Evolutionary conservation across 2,113 vertebrate species (phyloP).

Genomic region (Arenaria interpres): DNA sequence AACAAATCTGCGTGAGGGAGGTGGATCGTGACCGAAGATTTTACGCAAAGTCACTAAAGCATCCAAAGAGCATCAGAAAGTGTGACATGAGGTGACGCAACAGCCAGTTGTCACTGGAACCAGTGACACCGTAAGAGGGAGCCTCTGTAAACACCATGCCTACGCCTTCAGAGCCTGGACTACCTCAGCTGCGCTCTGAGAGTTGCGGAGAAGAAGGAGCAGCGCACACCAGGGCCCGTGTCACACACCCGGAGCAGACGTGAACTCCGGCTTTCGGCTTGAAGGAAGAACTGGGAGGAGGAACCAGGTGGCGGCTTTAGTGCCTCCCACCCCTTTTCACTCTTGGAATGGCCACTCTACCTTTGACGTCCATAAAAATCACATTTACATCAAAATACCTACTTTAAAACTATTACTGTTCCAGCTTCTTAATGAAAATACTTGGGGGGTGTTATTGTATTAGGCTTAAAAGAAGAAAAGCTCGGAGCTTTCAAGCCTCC

Average conservation of each 20-base stretch:
- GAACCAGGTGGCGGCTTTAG: background rate
- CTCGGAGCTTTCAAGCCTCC: background rate
- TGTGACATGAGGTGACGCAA: accelerated
- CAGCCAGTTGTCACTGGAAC: background rate
- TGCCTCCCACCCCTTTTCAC: background rate
- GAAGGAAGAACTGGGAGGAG: background rate
- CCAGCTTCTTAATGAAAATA: background rate
- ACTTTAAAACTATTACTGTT: background rate
- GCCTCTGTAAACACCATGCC: accelerated
- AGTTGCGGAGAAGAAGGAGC: background rate
- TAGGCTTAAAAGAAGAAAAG: background rate
- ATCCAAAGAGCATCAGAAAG: background rate
- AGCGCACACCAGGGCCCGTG: accelerated
- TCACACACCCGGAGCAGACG: background rate
- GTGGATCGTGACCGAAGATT: background rate
- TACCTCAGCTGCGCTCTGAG: too few species aligned
- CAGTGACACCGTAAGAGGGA: background rate
- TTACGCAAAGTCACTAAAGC: background rate
- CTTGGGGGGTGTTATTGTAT: background rate
- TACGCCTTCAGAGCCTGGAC: background rate
- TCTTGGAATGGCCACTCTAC: background rate
- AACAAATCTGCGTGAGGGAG: accelerated
- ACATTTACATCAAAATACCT: background rate
- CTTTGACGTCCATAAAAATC: background rate
- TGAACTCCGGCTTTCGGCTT: background rate